Evolutionary conservation across 2,888 invertebrate genomes (phyloP), one percentile per base, ranked within the genome.

Genomic region (Caenorhabditis sinica): DNA sequence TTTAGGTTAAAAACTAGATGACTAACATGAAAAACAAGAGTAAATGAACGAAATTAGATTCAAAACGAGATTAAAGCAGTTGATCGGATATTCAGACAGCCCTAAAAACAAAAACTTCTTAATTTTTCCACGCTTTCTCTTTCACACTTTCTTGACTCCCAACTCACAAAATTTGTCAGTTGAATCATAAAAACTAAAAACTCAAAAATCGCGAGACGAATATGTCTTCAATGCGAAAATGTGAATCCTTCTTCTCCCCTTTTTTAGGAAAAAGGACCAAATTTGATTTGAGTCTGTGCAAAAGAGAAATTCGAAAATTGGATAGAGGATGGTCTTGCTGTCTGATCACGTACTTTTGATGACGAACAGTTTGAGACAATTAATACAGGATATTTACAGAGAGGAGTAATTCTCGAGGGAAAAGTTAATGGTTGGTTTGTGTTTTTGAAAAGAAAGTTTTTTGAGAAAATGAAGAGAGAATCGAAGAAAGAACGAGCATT

Each of bases 251-350:
- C 2, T 25, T n/a, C n/a, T n/a, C n/a, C n/a, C n/a, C n/a, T 25
- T 63, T 43, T 63, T 63, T 25, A 15, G 36, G 3, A 49, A 49
- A 49, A 49, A 15, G 13, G 49, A 56, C 25, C 15, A 17, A 65
- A 65, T 65, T 65, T 6, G 43, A 65, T 65, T 65, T 45, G 9
- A 28, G 51, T 68, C 49, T 49, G 49, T 53, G 36, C 68, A 68
- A 68, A 68, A 68, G 36, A n/a, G 53, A 36, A 36, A 53, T 49
- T 66, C 56, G 30, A 53, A 68, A 68, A 68, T 68, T 68, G 43
- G 30, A 65, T 65, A 65, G 45, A 65, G 33, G 45, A 43, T 28
- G 45, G 28, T 25, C 36, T 43, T 43, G 5, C 15, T 28, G 65
- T 65, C 65, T 65, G 65, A 65, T 65, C 45, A 28, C 45, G 65